Percentiles rank a stretch among this genome's conserved stretches.
Conservation (phyloP, 2,113 vertebrate genomes). For the Stomatorhinus ivindoensis region DNA sequence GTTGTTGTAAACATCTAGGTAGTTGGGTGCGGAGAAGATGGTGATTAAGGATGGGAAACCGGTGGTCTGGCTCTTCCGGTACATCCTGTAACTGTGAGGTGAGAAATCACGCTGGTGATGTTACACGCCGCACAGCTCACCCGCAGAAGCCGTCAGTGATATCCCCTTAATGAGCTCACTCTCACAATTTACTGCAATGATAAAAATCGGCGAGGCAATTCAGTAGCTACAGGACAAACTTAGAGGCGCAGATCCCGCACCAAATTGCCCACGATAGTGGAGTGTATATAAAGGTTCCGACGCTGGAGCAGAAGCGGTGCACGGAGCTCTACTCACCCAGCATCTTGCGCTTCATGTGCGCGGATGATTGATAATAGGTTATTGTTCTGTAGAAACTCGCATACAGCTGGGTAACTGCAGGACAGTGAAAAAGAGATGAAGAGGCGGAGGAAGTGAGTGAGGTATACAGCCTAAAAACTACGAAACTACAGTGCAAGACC, state of each 20-base stretch:
- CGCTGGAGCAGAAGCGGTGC: not conserved
- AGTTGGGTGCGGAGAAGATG: conserved; percentile 73
- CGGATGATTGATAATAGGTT: conserved; percentile 44
- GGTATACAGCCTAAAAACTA: conserved; percentile 33
- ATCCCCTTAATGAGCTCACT: not conserved
- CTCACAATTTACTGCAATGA: not conserved
- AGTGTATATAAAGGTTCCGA: not conserved
- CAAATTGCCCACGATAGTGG: not conserved
- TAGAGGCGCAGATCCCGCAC: not conserved
- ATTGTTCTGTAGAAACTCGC: conserved; percentile 44
- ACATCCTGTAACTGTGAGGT: conserved; percentile 65
- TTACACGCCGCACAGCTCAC: not conserved
- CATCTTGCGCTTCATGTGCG: conserved; percentile 61
- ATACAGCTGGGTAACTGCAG: conserved; percentile 39
- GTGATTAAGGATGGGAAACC: conserved; percentile 75
- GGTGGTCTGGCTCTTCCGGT: conserved; percentile 73
- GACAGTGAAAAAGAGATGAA: conserved; percentile 26
- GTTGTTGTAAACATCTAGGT: conserved; percentile 73
- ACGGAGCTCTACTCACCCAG: conserved; percentile 60
- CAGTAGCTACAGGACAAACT: not conserved
- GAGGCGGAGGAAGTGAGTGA: conserved; percentile 31
- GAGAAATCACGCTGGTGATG: conserved; percentile 6
- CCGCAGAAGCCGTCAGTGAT: not conserved
- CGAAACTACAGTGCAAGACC: conserved; percentile 17
- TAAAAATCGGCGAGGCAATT: not conserved